Percentiles rank a stretch among this genome's conserved stretches.
These are phyloP conservation scores for Murina feae DNA, from an alignment of 2,113 vertebrate genomes.

Conservation along the genomic window DNA sequence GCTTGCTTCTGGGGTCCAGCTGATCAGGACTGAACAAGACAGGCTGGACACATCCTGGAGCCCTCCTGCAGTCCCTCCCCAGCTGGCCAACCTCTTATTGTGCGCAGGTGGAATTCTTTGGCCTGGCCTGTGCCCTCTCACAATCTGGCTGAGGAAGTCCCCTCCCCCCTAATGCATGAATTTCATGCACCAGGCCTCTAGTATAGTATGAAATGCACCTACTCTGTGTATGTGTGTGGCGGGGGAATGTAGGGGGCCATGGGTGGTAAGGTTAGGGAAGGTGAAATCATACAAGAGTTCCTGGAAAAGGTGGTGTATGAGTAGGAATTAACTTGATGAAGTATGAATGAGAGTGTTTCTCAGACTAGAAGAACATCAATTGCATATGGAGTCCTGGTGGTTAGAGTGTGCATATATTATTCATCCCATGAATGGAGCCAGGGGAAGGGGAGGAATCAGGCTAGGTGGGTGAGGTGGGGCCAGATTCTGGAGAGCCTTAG, in stretches of 20 bases:
- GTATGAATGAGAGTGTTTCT: neutral
- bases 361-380: neutral
- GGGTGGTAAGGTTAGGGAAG: neutral
- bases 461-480: accelerated
- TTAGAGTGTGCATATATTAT: neutral
- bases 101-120: too few relatives aligned
- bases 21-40: too few relatives aligned
- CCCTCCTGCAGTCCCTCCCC: too few relatives aligned
- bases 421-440: neutral
- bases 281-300: neutral
- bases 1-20: too few relatives aligned
- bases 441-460: neutral
- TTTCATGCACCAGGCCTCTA: too few relatives aligned
- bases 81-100: too few relatives aligned
- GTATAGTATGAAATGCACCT: neutral
- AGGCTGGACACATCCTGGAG: too few relatives aligned
- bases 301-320: neutral
- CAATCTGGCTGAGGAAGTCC: too few relatives aligned
- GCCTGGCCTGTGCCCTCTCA: too few relatives aligned
- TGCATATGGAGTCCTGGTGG: too few relatives aligned
- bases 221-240: neutral
- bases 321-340: neutral
- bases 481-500: neutral
- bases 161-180: too few relatives aligned
- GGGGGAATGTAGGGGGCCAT: too few relatives aligned